Conservation (phyloP, 2,797 vertebrate genomes). For the Melanotaenia pygmaea region DNA sequence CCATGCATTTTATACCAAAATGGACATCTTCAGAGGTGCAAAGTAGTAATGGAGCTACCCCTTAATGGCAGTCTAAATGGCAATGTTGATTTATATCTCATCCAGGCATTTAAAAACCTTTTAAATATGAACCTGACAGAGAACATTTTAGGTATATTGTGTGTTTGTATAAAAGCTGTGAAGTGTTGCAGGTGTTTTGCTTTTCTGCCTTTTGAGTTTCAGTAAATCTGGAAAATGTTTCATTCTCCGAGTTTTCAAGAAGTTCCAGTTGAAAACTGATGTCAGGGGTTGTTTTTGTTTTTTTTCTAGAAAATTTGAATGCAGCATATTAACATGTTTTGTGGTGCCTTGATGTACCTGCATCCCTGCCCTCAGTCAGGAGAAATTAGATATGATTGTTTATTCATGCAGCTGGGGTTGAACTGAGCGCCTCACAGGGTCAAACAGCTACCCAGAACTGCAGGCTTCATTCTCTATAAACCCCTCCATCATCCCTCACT, state of each 20-base stretch:
- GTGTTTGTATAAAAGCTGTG: background rate
- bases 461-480: conserved; percentile 20
- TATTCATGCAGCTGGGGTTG: conserved; percentile 45
- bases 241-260: background rate
- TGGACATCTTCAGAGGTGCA: too few relatives aligned
- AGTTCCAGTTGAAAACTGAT: conserved; percentile 9
- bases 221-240: conserved; percentile 14
- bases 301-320: conserved; percentile 28
- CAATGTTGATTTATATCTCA: background rate
- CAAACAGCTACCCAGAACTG: conserved; percentile 32
- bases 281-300: background rate
- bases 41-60: background rate
- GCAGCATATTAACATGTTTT: conserved; percentile 31
- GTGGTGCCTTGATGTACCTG: background rate
- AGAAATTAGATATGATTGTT: conserved; percentile 41
- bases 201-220: conserved; percentile 16
- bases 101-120: background rate
- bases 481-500: background rate
- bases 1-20: background rate
- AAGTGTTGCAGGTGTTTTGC: conserved; percentile 5
- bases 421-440: conserved; percentile 33
- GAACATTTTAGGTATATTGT: background rate
- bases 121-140: background rate
- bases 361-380: conserved; percentile 32
- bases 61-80: background rate